These are phyloP conservation scores for Pseudolycoriella hygida DNA, from an alignment of 2,888 invertebrate genomes.

Conservation along the genomic window DNA sequence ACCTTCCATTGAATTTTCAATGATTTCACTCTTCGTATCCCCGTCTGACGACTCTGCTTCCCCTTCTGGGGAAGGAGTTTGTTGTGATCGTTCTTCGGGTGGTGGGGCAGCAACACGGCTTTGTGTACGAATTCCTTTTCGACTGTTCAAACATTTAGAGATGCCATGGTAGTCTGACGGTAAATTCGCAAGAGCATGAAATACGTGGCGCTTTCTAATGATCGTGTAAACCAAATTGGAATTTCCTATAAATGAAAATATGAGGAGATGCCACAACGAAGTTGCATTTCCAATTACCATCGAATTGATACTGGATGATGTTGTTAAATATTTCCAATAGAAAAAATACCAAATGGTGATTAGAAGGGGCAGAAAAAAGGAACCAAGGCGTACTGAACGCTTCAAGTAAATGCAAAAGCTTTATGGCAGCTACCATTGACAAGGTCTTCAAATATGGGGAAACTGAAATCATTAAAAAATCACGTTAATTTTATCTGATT, in stretches of 20 bases:
- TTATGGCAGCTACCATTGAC: slow-evolving; percentile 97
- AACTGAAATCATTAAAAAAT: slow-evolving; percentile 54
- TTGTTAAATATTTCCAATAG: slow-evolving; percentile 98
- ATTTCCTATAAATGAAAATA: slow-evolving; percentile 45
- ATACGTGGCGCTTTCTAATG: slow-evolving; percentile 94
- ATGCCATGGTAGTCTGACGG: slow-evolving; percentile 87
- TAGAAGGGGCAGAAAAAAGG: slow-evolving; percentile 85
- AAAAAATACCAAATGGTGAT: slow-evolving; percentile 97
- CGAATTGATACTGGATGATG: slow-evolving; percentile 98
- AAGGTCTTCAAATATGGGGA: slow-evolving; percentile 97
- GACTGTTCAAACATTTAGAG: slow-evolving; percentile 27
- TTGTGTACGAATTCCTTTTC: slow-evolving; percentile 28
- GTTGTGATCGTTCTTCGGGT: slow-evolving; percentile 12
- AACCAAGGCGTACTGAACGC: slow-evolving; percentile 99
- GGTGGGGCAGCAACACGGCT: slow-evolving; percentile 12
- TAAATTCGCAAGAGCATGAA: slow-evolving; percentile 92
- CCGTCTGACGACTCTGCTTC: slow-evolving; percentile 32
- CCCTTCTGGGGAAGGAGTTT: slow-evolving; percentile 11
- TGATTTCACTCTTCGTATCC: slow-evolving; percentile 26
- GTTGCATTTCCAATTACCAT: too few species aligned
- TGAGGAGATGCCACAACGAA: background rate
- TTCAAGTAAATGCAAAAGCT: slow-evolving; percentile 88
- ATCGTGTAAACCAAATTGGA: slow-evolving; percentile 98
- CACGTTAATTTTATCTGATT: too few species aligned
- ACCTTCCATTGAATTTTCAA: slow-evolving; percentile 61